These are phyloP conservation scores for Bos indicus DNA, from an alignment of 2,113 vertebrate species.

Conservation along the genomic window DNA sequence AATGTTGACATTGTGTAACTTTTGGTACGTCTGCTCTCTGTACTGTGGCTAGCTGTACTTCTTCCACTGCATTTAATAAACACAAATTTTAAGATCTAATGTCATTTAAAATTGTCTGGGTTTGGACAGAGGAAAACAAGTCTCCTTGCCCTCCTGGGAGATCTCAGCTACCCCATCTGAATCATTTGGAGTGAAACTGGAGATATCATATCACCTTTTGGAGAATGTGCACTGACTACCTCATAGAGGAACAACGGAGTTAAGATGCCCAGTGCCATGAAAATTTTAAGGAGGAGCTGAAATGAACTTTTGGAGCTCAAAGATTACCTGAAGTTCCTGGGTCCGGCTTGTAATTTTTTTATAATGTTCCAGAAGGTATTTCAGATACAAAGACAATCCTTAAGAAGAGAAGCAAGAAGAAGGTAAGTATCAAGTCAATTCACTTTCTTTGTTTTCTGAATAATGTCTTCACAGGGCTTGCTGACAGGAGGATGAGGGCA, in stretches of 20 bases:
- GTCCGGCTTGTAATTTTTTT: constrained; percentile 41
- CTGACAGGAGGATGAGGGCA: neutral
- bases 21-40: neutral
- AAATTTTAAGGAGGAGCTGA: neutral
- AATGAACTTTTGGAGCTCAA: neutral
- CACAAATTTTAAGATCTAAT: neutral
- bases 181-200: neutral
- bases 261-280: neutral
- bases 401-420: neutral
- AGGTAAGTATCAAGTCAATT: neutral
- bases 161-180: neutral
- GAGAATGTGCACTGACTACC: neutral
- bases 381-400: constrained; percentile 74
- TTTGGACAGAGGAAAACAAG: neutral
- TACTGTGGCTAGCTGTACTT: neutral
- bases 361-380: constrained; percentile 57
- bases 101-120: neutral
- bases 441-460: neutral
- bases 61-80: neutral
- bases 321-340: constrained; percentile 76
- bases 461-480: neutral
- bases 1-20: neutral
- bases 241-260: neutral
- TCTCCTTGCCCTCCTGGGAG: neutral
- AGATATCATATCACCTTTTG: neutral